These are phyloP conservation scores for Rhinopomastus cyanomelas DNA, from an alignment of 2,113 vertebrate genomes.

Conservation along the genomic window DNA sequence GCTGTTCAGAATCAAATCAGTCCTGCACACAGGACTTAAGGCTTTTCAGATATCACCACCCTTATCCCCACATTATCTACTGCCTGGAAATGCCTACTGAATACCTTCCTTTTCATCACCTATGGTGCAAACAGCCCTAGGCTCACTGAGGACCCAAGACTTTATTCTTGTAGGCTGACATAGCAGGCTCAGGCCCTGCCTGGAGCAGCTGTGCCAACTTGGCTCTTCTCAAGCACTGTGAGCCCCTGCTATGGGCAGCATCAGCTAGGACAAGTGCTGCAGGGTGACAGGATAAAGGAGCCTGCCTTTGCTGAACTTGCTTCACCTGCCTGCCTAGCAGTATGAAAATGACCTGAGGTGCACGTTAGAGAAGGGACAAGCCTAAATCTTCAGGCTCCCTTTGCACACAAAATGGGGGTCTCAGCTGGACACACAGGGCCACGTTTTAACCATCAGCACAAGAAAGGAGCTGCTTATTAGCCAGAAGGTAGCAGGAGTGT, in stretches of 20 bases:
- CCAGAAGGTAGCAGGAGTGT: not conserved
- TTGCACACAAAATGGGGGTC: not conserved
- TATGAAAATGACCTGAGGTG: not conserved
- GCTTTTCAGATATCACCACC: not conserved
- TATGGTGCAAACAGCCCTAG: not conserved
- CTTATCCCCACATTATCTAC: not conserved
- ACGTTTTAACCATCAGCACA: not conserved
- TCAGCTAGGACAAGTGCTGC: not conserved
- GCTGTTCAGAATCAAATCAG: not conserved
- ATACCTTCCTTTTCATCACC: not conserved
- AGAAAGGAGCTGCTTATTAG: not conserved
- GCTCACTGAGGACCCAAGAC: not conserved
- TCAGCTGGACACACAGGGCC: not conserved
- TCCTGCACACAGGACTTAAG: not conserved
- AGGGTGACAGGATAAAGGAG: not conserved
- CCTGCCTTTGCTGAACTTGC: not conserved
- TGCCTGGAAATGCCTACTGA: no score
- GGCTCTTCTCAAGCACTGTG: not conserved
- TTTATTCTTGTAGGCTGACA: accelerated
- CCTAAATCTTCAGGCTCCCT: not conserved
- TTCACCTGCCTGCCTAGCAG: not conserved
- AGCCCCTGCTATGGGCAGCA: not conserved
- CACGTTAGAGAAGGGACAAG: not conserved
- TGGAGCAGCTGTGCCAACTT: not conserved
- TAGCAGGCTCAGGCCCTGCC: not conserved